phyloP scores from a whole-genome alignment of 2,888 invertebrate genomes.

The Eledone cirrhosa region DNA sequence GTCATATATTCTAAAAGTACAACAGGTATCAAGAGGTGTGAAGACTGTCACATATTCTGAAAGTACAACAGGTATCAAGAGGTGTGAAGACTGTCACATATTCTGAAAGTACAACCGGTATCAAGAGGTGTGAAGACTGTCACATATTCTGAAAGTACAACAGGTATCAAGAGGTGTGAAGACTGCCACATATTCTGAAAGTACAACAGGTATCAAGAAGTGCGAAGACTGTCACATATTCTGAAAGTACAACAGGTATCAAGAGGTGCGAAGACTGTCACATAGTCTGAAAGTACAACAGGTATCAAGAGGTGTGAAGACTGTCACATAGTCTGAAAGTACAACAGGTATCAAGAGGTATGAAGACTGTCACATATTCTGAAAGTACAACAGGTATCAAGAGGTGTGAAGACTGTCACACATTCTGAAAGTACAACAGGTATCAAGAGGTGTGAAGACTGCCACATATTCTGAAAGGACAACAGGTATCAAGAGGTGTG shows the following conservation, averaged over 20 bases:
- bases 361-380: slow-evolving; percentile 83
- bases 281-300: slow-evolving; percentile 70
- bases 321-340: slow-evolving; percentile 78
- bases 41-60: slow-evolving; percentile 81
- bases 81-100: slow-evolving; percentile 86
- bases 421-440: slow-evolving; percentile 66
- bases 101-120: slow-evolving; percentile 45
- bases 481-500: slow-evolving; percentile 70
- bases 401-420: slow-evolving; percentile 84
- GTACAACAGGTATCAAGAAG: neutral
- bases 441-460: slow-evolving; percentile 76
- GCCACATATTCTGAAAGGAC: slow-evolving; percentile 75
- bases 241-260: slow-evolving; percentile 36
- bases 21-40: slow-evolving; percentile 70
- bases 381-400: neutral
- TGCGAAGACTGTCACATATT: slow-evolving; percentile 84
- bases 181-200: slow-evolving; percentile 78
- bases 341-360: slow-evolving; percentile 67
- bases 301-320: slow-evolving; percentile 73
- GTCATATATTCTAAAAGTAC: slow-evolving; percentile 75
- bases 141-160: slow-evolving; percentile 72
- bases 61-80: slow-evolving; percentile 47
- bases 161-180: slow-evolving; percentile 72
- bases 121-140: slow-evolving; percentile 78
- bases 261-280: slow-evolving; percentile 81